Evolutionary conservation across 2,888 invertebrate species (phyloP).

Genomic region (Tryphoninae sp.): DNA sequence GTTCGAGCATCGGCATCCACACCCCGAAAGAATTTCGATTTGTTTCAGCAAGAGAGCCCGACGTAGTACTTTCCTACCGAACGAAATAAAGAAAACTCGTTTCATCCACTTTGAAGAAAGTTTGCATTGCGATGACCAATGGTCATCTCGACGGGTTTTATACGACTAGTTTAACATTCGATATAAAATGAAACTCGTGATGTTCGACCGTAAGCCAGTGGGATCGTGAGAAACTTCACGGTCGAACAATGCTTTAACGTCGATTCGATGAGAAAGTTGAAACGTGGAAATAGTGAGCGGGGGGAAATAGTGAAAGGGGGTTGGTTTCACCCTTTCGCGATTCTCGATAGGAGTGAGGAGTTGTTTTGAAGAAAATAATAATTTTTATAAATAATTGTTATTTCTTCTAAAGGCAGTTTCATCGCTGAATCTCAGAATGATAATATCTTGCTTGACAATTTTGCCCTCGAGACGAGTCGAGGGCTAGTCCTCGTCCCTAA

Average conservation of each 20-base stretch:
- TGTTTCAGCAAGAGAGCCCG: conserved; percentile 22
- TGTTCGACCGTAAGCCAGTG: conserved; percentile 4
- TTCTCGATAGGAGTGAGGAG: too few species aligned
- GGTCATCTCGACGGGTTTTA: conserved; percentile 44
- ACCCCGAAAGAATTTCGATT: conserved; percentile 48
- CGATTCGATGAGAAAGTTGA: not conserved
- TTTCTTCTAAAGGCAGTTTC: not conserved
- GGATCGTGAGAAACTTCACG: conserved; percentile 16
- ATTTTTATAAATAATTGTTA: not conserved
- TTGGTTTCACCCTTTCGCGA: too few species aligned
- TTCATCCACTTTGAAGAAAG: conserved; percentile 16
- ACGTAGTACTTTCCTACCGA: conserved; percentile 14
- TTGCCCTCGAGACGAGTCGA: not conserved
- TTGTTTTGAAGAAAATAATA: not conserved
- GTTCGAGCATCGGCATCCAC: conserved; percentile 2
- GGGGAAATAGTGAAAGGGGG: too few species aligned
- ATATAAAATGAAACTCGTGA: conserved; percentile 15
- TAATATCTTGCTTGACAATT: not conserved
- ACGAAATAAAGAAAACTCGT: conserved; percentile 38
- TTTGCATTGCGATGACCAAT: conserved; percentile 47
- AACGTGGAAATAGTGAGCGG: too few species aligned
- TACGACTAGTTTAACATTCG: not conserved
- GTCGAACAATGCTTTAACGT: not conserved
- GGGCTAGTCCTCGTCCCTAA: too few species aligned
- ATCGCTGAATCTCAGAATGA: too few species aligned